phyloP scores from a whole-genome alignment of 2,113 vertebrate species.

The Jacana jacana region DNA sequence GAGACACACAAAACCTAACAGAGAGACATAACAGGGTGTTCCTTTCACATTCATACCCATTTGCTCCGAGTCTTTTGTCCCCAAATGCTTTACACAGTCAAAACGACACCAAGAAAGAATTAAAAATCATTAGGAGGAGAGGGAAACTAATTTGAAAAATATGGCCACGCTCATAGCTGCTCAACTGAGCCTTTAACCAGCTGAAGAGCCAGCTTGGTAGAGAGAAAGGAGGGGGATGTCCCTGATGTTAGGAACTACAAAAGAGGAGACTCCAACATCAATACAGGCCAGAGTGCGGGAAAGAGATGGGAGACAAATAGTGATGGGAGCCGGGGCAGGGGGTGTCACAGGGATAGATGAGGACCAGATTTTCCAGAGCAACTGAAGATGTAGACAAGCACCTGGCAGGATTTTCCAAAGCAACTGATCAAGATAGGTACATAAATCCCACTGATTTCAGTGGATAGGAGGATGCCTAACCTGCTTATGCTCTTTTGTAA shows the following conservation, averaged over 20 bases:
- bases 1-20: not conserved
- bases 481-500: constrained; percentile 52
- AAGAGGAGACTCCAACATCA: not conserved
- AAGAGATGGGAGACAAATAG: not conserved
- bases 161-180: not conserved
- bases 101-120: not conserved
- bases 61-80: not conserved
- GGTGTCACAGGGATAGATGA: not conserved
- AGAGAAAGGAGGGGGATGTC: not conserved
- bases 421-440: not conserved
- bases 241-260: constrained; percentile 20
- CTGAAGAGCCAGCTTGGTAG: not conserved
- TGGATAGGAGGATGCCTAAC: constrained; percentile 17
- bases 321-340: not conserved
- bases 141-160: constrained; percentile 7
- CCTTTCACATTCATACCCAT: not conserved
- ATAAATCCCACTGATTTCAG: not conserved
- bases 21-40: not conserved
- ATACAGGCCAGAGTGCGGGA: not conserved
- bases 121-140: not conserved
- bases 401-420: constrained; percentile 26
- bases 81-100: not conserved
- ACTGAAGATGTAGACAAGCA: constrained; percentile 11
- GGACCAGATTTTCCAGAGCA: constrained; percentile 30
- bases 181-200: constrained; percentile 8